phyloP scores from a whole-genome alignment of 2,113 vertebrate genomes.

The Arizona elegans region DNA sequence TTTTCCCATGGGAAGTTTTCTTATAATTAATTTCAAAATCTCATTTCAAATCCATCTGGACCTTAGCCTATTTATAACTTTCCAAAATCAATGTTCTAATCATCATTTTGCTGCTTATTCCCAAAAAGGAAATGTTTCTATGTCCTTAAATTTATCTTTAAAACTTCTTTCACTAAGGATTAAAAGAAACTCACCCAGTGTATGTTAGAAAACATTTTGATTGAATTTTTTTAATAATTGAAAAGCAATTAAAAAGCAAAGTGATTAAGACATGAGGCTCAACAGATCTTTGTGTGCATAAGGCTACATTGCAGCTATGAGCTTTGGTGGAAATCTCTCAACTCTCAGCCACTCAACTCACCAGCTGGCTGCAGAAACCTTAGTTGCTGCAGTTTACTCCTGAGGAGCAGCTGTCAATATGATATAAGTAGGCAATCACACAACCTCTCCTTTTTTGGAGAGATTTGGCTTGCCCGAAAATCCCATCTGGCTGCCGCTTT shows the following conservation, averaged over 20 bases:
- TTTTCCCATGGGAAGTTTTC: background rate
- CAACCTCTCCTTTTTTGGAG: background rate
- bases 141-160: background rate
- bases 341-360: background rate
- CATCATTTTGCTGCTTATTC: background rate
- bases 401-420: background rate
- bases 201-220: background rate
- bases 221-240: background rate
- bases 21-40: background rate
- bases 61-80: background rate
- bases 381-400: background rate
- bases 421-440: background rate
- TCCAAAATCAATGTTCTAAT: background rate
- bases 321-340: background rate
- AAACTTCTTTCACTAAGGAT: background rate
- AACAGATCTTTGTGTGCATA: background rate
- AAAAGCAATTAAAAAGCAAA: background rate
- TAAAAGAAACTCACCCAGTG: background rate
- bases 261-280: background rate
- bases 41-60: background rate
- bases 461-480: background rate
- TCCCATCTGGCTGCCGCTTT: background rate
- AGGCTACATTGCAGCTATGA: background rate
- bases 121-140: background rate
- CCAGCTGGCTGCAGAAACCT: background rate